A percentile compares a stretch with the other conserved stretches of the same genome.
These are phyloP conservation scores for Lamellibrachia luymesi DNA, from an alignment of 1,140 invertebrate genomes.

Conservation along the genomic window DNA sequence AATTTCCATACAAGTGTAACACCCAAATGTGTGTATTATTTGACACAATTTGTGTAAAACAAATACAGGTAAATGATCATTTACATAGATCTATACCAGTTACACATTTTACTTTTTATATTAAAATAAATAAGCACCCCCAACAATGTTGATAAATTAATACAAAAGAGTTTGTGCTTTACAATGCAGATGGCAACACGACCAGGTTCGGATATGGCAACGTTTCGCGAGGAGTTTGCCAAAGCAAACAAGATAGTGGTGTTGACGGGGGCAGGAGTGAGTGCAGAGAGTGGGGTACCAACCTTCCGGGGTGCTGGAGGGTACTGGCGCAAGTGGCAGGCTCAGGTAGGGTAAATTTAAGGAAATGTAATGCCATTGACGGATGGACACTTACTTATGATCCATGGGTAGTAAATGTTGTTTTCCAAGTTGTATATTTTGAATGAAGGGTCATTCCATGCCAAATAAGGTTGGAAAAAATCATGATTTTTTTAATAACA, in stretches of 20 bases:
- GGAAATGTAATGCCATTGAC: too few relatives aligned
- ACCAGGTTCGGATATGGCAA: conserved; percentile 58
- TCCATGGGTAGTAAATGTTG: not conserved
- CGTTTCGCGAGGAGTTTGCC: conserved; percentile 62
- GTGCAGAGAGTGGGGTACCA: conserved; percentile 79
- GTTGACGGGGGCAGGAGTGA: conserved; percentile 75
- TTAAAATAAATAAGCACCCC: too few relatives aligned
- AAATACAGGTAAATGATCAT: too few relatives aligned
- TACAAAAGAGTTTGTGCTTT: not conserved
- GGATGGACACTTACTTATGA: not conserved
- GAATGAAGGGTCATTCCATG: not conserved
- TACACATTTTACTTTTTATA: too few relatives aligned
- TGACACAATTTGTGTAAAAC: too few relatives aligned
- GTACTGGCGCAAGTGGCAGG: conserved; percentile 73
- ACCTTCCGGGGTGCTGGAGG: conserved; percentile 78
- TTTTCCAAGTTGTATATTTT: not conserved
- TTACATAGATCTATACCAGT: too few relatives aligned
- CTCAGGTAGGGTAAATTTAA: conserved; percentile 49
- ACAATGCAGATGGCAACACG: not conserved
- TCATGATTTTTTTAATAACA: not conserved
- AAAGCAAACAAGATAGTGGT: conserved; percentile 61
- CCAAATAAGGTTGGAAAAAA: not conserved
- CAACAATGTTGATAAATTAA: not conserved
- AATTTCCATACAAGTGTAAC: too few relatives aligned
- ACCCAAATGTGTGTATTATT: too few relatives aligned